Percentiles rank a stretch among this genome's conserved stretches.
Evolutionary conservation across 2,888 invertebrate species (phyloP).

Genomic region (Perizoma affinitatum): DNA sequence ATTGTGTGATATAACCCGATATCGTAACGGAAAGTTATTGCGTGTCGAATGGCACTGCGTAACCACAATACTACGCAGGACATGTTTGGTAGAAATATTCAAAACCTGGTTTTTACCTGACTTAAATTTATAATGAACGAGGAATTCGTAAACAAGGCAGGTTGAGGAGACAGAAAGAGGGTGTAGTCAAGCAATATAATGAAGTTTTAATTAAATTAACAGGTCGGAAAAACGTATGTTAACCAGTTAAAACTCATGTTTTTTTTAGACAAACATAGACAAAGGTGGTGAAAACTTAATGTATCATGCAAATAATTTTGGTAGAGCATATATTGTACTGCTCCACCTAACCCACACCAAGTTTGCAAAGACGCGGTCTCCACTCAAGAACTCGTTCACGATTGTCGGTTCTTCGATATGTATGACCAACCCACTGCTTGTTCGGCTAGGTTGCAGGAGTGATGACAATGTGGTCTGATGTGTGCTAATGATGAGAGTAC

Average conservation of each 20-base stretch:
- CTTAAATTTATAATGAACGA: background rate
- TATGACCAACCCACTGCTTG: too few relatives aligned
- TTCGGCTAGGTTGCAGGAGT: too few relatives aligned
- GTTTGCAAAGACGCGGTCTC: too few relatives aligned
- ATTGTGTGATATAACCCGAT: constrained; percentile 13
- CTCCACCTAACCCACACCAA: background rate
- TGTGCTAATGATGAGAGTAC: too few relatives aligned
- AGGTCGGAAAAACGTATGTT: too few relatives aligned
- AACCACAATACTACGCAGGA: background rate
- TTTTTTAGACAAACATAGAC: too few relatives aligned
- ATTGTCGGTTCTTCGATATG: too few relatives aligned
- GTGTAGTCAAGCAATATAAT: background rate
- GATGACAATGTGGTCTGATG: too few relatives aligned
- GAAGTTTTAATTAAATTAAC: too few relatives aligned
- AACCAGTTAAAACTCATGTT: too few relatives aligned
- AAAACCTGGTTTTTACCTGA: background rate
- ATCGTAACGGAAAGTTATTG: constrained; percentile 15
- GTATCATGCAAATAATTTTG: background rate
- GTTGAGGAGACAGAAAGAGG: background rate
- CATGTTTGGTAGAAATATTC: background rate
- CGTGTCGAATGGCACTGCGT: constrained; percentile 5
- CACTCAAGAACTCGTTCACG: too few relatives aligned
- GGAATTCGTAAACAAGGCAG: constrained; percentile 7
- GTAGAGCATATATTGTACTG: background rate
- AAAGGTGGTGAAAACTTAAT: too few relatives aligned